phyloP scores from a whole-genome alignment of 2,113 vertebrate genomes.

The Ameiurus melas region DNA sequence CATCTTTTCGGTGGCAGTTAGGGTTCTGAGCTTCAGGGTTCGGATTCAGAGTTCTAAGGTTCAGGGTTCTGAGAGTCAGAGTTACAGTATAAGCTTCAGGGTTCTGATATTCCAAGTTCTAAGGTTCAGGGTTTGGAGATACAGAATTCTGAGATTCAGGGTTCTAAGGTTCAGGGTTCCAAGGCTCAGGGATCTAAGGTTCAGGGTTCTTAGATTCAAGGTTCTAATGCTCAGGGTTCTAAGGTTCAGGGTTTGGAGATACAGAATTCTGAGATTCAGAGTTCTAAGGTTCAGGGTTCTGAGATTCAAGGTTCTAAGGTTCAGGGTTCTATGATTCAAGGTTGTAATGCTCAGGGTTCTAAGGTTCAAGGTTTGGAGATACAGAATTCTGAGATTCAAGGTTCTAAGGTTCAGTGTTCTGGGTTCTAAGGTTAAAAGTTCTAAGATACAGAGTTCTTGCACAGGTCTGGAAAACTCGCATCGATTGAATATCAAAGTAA shows the following conservation, averaged over 20 bases:
- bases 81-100: too few relatives aligned
- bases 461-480: neutral
- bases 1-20: neutral
- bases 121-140: neutral
- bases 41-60: neutral
- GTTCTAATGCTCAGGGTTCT: neutral
- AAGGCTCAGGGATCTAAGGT: neutral
- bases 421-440: too few relatives aligned
- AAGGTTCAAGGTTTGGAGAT: too few relatives aligned
- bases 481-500: neutral
- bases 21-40: too few relatives aligned
- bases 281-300: neutral
- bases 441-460: neutral
- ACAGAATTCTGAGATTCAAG: too few relatives aligned
- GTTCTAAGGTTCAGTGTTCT: too few relatives aligned
- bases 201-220: neutral
- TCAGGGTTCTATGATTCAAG: too few relatives aligned
- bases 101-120: neutral
- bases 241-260: neutral
- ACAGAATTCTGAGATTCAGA: neutral
- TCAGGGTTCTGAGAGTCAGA: neutral
- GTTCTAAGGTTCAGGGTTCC: too few relatives aligned
- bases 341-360: too few relatives aligned
- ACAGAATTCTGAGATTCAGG: conserved; percentile 14
- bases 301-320: too few relatives aligned